Evolutionary conservation across 30 jellyfish, hydroid and myxozoan genomes (phyloP), one percentile per base, ranked within the genome.

Genomic region (Turritopsis rubra): DNA sequence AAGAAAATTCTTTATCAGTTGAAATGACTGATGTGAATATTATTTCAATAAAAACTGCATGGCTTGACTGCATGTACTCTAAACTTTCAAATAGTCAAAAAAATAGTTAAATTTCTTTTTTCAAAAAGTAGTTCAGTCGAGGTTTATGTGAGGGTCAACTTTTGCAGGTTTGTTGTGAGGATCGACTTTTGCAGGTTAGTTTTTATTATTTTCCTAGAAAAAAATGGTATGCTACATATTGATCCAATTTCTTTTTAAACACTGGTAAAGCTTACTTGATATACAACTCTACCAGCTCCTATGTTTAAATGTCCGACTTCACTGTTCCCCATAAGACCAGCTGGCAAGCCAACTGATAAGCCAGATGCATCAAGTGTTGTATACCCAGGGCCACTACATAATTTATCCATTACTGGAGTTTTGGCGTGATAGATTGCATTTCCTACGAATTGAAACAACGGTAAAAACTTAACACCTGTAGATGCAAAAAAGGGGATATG

Each of bases 301-400:
- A 95, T 95, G 76, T 89, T 95, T 85, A 90, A 86, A 85, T 95
- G 99, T 1, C 99, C 99, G 84, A 95, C 99, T 87, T 95, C 99
- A 90, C 99, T 95, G 80, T 95, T 95, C 16, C 99, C 99, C 97
- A 95, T 90, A 27, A 89, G 83, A 19, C 99, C 99, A 29, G 93
- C 97, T 21, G 99, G 99, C 30, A 95, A 79, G 72, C 99, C 99
- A 84, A 95, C 99, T 17, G 97, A 83, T 68, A 89, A 52, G 22
- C 97, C 99, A 28, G 97, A 90, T 53, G 99, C 99, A 85, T 95
- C 98, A 27, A 95, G 71, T 1, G 96, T 79, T 25, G 94, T 88
- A 75, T 88, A 93, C 54, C 96, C 96, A 27, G 85, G 93, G 1
- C 99, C 99, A 52, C 88, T 88, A 73, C 97, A 88, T 76, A 95